Evolutionary conservation across 2,797 vertebrate species (phyloP), one percentile per base, ranked within the genome.

Genomic region (Microchirus variegatus): DNA sequence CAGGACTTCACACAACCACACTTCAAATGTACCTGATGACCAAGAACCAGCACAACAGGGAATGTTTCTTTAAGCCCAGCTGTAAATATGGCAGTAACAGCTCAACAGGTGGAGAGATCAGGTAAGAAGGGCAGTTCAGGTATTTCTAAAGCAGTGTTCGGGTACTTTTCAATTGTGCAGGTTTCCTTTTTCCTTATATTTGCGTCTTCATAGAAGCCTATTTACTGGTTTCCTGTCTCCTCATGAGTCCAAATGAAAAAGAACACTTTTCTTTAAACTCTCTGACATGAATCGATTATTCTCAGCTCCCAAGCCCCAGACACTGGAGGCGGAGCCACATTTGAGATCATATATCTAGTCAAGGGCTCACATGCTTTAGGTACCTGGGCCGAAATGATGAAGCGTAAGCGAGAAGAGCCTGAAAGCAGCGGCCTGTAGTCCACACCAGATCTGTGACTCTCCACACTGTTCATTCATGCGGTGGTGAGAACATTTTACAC

Each of bases 21-120:
- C 31, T 31, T 31, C 8, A 31, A 22, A 31, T 31, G 31, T 31
- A 31, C 31, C 31, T 31, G 31, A 31, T 8, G 31, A 31, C 31
- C 31, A 31, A 31, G 31, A 31, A 31, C 31, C 31, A 31, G 8
- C 31, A 31, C 31, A 5, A 31, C 31, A 5, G 53, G 72, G 68
- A 77, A 70, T 73, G 75, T 59, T 67, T 52, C 7, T 44, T 43
- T 17, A 41, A 63, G 38, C 41, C 53, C 10, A 15, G 43, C 35
- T 9, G 10, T 22, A 4, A 50, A 17, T 4, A 5, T 1, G 26
- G 47, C 38, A 50, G 38, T 12, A 17, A 47, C n/a, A 36, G 50
- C 1, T 5, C 12, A 54, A 31, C 7, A 31, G 31, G 31, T 31
- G 31, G 31, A 5, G 8, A 31, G 8, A 31, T 31, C 31, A 31